Evolutionary conservation across 2,888 invertebrate genomes (phyloP).

Genomic region (Liopterus haemorrhoidalis): DNA sequence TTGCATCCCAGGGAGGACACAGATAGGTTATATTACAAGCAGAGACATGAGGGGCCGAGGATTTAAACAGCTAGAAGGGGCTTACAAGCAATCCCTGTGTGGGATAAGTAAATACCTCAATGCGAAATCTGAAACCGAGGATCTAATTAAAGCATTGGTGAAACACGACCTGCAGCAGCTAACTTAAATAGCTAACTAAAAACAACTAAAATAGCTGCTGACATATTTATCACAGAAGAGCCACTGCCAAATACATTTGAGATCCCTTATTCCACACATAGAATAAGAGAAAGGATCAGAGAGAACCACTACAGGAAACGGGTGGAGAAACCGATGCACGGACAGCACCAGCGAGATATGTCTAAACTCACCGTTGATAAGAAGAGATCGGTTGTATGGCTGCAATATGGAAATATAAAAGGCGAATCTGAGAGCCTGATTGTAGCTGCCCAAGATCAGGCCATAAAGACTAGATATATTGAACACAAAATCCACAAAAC

Average conservation of each 20-base stretch:
- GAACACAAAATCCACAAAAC: conserved; percentile 19
- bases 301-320: too few relatives aligned
- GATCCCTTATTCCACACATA: too few relatives aligned
- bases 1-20: conserved; percentile 21
- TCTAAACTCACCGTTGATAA: conserved; percentile 11
- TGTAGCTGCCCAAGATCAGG: conserved; percentile 24
- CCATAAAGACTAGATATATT: conserved; percentile 19
- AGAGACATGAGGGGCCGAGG: conserved; percentile 24
- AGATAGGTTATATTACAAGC: conserved; percentile 18
- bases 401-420: conserved; percentile 22
- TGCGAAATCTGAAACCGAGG: too few relatives aligned
- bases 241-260: not conserved
- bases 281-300: not conserved
- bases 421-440: conserved; percentile 26
- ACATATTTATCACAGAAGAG: too few relatives aligned
- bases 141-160: not conserved
- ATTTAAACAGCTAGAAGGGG: conserved; percentile 12
- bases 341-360: conserved; percentile 13
- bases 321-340: conserved; percentile 20
- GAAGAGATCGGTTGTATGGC: conserved; percentile 13
- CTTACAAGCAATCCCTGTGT: too few relatives aligned
- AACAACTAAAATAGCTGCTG: not conserved
- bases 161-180: not conserved
- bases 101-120: too few relatives aligned
- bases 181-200: not conserved